Percentiles rank a stretch among this genome's conserved stretches.
phyloP scores from a whole-genome alignment of 2,797 vertebrate species.

The Girardinus metallicus region DNA sequence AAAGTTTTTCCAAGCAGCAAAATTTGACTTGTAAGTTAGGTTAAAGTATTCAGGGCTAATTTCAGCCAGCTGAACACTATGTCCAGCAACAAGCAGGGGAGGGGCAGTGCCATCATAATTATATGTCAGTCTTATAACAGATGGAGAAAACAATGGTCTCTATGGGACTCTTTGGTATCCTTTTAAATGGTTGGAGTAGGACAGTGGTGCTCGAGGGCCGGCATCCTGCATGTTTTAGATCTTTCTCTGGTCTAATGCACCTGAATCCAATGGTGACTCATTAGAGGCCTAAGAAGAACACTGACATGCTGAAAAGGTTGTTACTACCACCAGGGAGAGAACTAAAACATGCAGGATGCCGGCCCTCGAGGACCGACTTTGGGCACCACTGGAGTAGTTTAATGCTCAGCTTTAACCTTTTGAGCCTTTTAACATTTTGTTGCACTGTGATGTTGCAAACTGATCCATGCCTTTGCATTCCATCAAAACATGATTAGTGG shows the following conservation, averaged over 20 bases:
- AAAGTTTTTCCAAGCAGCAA: background rate
- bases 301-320: too few relatives aligned
- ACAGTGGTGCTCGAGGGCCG: too few relatives aligned
- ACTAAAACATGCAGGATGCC: too few relatives aligned
- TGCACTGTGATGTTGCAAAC: background rate
- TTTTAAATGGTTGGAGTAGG: background rate
- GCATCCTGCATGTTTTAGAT: too few relatives aligned
- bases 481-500: background rate
- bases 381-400: too few relatives aligned
- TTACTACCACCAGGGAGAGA: too few relatives aligned
- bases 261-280: too few relatives aligned
- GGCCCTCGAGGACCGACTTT: too few relatives aligned
- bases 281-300: too few relatives aligned
- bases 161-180: background rate
- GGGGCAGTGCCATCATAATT: background rate
- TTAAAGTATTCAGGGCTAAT: background rate
- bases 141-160: background rate
- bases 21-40: background rate
- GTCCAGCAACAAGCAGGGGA: background rate
- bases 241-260: too few relatives aligned
- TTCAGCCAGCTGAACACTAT: background rate
- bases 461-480: background rate
- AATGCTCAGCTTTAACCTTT: background rate
- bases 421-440: background rate
- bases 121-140: background rate